Evolutionary conservation across 2,797 vertebrate genomes (phyloP).

Genomic region (Benthosema pterotum): DNA sequence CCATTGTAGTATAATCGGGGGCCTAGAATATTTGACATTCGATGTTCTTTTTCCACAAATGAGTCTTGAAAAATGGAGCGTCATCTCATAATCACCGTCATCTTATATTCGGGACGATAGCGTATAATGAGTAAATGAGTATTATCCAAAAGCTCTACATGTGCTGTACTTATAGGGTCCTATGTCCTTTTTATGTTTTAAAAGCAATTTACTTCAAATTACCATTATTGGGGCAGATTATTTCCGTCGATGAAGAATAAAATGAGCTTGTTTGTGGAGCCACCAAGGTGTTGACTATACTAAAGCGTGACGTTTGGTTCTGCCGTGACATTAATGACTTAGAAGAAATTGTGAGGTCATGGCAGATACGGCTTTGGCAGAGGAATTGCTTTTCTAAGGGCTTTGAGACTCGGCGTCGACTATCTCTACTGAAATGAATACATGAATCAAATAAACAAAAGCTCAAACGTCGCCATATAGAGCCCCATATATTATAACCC

Average conservation of each 20-base stretch:
- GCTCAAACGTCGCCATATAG: constrained; percentile 25
- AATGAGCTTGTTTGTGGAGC: constrained; percentile 28
- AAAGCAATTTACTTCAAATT: neutral
- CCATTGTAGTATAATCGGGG: no score
- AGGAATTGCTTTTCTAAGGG: constrained; percentile 51
- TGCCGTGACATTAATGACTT: constrained; percentile 42
- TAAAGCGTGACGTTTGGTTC: constrained; percentile 45
- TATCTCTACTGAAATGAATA: constrained; percentile 57
- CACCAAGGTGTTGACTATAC: constrained; percentile 26
- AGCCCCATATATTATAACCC: neutral
- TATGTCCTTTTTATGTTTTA: neutral
- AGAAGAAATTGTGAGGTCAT: constrained; percentile 30
- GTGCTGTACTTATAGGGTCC: no score
- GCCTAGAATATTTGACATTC: no score
- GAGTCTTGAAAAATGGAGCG: no score
- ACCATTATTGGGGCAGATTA: constrained; percentile 6
- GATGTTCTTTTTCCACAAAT: no score
- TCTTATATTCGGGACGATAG: no score
- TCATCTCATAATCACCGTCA: no score
- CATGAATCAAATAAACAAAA: constrained; percentile 63
- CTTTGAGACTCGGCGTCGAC: constrained; percentile 58
- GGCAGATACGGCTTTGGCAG: constrained; percentile 54
- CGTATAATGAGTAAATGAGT: no score
- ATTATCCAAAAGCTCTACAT: neutral
- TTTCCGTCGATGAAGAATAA: neutral